Evolutionary conservation across 2,797 vertebrate species (phyloP).

Genomic region (Yasuhikotakia modesta): DNA sequence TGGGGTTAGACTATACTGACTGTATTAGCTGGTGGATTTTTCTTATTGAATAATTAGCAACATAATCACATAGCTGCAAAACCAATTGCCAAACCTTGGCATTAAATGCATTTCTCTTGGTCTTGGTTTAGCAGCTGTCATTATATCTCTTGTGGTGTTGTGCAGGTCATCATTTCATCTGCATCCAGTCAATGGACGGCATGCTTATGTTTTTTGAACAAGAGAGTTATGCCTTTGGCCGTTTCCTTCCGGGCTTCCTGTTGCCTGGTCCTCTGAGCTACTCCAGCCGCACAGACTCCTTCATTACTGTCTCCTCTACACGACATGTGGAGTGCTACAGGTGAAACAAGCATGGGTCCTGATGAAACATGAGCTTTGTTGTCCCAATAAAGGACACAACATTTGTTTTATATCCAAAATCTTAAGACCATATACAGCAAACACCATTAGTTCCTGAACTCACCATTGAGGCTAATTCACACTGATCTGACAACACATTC

Average conservation of each 20-base stretch:
- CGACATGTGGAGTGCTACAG: constrained; percentile 94
- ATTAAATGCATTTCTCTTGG: neutral
- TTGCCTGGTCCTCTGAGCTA: constrained; percentile 90
- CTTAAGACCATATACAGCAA: too few relatives aligned
- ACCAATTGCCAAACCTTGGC: too few relatives aligned
- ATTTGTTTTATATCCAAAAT: too few relatives aligned
- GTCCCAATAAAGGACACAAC: too few relatives aligned
- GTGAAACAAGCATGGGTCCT: constrained; percentile 68
- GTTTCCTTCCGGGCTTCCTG: constrained; percentile 93
- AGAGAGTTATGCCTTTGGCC: constrained; percentile 92
- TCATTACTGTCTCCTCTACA: constrained; percentile 90
- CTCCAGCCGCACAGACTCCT: constrained; percentile 89
- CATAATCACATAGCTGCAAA: too few relatives aligned
- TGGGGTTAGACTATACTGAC: too few relatives aligned
- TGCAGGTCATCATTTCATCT: constrained; percentile 92
- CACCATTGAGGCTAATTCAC: too few relatives aligned
- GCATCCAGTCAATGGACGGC: constrained; percentile 97
- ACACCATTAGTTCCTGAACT: too few relatives aligned
- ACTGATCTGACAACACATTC: too few relatives aligned
- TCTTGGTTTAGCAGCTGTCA: neutral
- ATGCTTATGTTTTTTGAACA: constrained; percentile 98
- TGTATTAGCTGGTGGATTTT: too few relatives aligned
- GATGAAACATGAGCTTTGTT: neutral
- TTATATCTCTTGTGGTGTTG: neutral
- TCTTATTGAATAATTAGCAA: too few relatives aligned